Base-by-base conservation (phyloP, 2,113 vertebrate species). In the Rhizomys pruinosus region DNA sequence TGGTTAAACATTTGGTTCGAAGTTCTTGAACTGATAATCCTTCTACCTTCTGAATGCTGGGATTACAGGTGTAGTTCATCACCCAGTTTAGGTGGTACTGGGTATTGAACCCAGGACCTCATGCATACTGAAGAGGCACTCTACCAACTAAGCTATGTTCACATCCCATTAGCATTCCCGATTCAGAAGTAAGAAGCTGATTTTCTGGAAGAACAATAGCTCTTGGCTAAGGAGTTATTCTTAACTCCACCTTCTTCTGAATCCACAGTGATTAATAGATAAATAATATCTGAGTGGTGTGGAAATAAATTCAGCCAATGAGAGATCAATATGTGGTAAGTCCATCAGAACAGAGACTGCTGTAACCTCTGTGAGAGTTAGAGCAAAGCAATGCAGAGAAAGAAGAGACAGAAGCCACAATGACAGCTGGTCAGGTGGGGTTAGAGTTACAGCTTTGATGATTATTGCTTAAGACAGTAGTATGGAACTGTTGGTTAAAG, bases 1-100 rank as follows among this genome's bases (percentile, higher is more conserved):
- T 82, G 44, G 44, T 89, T 72, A 77, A 94, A 68, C 89, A 86
- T 64, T 63, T 73, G n/a, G 13, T 52, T 13, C 69, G 47, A 68
- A 69, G n/a, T 27, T 81, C 78, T 80, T 27, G 37, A 80, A 61
- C 23, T 27, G n/a, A 59, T 59, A 22, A 5, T 23, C 52, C 77
- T 22, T 79, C 52, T 4, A 57, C 20, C 11, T 79, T n/a, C 6
- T 39, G 78, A 17, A 23, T 80, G 55, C 37, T 25, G 4, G 3
- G 37, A 27, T 80, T 39, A 61, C 20, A 79, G 19, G 22, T 23
- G 34, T 37, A 12, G 4, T 59, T 22, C 77, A 80, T 23, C 22
- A 80, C 34, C 52, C 32, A 78, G 20, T 79, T 5, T 23, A 37
- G 34, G 52, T 23, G 20, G 52, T 59, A 23, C 77, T 79, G 55